phyloP scores from a whole-genome alignment of 2,113 vertebrate genomes.

The Phalacrocorax aristotelis region DNA sequence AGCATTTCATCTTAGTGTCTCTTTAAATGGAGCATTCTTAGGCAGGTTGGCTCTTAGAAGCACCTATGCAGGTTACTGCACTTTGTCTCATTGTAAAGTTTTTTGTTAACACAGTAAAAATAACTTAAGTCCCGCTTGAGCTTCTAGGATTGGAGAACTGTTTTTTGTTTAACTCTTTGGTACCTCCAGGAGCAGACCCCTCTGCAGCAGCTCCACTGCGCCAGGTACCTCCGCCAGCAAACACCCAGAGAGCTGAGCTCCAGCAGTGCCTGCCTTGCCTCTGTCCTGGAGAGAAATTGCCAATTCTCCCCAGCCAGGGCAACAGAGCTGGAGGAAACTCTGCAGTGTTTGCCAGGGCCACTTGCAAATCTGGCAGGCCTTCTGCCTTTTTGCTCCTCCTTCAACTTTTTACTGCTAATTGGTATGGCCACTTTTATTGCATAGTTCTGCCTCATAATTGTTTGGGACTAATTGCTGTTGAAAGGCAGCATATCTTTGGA shows the following conservation, averaged over 20 bases:
- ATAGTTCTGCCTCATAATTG: background rate
- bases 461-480: background rate
- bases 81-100: background rate
- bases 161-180: fast-evolving
- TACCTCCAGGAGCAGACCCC: background rate
- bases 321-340: background rate
- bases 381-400: background rate
- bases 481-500: background rate
- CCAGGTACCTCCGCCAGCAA: background rate
- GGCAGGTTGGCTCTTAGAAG: background rate
- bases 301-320: fast-evolving
- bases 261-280: background rate
- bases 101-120: background rate
- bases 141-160: background rate
- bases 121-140: background rate
- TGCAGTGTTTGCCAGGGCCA: background rate
- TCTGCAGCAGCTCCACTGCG: background rate
- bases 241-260: background rate
- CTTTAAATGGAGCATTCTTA: background rate
- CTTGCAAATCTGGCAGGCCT: background rate
- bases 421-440: background rate
- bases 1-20: background rate
- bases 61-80: background rate
- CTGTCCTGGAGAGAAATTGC: fast-evolving
- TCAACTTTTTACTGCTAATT: background rate